Evolutionary conservation across 2,113 vertebrate species (phyloP), one percentile per base, ranked within the genome.

Genomic region (Seriola aureovittata): DNA sequence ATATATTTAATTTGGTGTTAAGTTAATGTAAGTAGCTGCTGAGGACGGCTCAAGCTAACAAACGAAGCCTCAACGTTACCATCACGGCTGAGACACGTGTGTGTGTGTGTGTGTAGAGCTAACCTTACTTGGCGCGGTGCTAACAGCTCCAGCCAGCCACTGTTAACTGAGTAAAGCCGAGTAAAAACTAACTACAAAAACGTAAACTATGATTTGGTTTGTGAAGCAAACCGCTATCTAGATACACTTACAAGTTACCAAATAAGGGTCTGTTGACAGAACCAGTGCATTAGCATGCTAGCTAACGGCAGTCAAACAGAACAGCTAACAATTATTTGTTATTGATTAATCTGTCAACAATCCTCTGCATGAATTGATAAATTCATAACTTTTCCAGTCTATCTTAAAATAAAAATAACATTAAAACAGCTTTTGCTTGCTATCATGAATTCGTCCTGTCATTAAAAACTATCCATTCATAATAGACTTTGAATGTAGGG

Each of bases 21-120:
- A 23, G 8, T 21, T 25, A 0, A 8, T 0, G 7, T 17, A 21
- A 8, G 23, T 17, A 16, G 32, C 29, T 63, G 8, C 8, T 2
- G 11, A 10, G 4, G 64, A 14, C 42, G 48, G 10, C 10, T 21
- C 16, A n/a, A 52, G 69, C 81, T 55, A 71, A 58, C 68, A 67
- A 25, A 46, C 81, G 72, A 25, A 77, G 60, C 60, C 36, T 60
- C 7, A 57, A 52, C 75, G 54, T 74, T 84, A 52, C 3, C 64
- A 7, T 75, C 10, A 60, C 21, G 12, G 3, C 46, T 29, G 36
- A 79, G 68, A 71, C 88, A 90, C 87, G 89, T 91, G 86, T 87
- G 80, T 78, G 77, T 65, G 77, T 65, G 89, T 91, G 86, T 85
- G 80, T 75, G 76, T 67, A 42, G 34, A 12, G 86, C 78, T 85